Evolutionary conservation across 2,113 vertebrate genomes (phyloP).

Genomic region (Eonycteris spelaea): DNA sequence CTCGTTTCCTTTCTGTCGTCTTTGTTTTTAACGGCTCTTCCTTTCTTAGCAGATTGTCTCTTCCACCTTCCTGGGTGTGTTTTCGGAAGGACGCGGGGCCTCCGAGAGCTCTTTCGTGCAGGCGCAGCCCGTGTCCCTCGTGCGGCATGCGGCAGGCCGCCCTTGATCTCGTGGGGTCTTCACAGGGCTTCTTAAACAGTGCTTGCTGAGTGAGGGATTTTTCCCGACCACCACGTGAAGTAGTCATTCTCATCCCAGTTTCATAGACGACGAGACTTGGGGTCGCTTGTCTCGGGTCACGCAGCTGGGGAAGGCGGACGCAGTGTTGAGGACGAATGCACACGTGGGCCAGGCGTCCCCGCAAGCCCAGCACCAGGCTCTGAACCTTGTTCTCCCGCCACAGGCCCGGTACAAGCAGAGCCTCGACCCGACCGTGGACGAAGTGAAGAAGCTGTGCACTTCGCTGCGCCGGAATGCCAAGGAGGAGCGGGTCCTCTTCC

Average conservation of each 20-base stretch:
- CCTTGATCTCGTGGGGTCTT: neutral
- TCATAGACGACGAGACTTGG: neutral
- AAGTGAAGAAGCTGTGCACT: constrained; percentile 98
- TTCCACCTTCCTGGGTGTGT: neutral
- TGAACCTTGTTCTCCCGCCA: neutral
- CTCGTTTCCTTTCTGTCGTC: fast-evolving
- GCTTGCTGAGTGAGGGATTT: neutral
- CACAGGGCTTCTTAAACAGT: neutral
- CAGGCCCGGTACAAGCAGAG: constrained; percentile 99
- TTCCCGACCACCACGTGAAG: neutral
- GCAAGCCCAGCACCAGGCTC: neutral
- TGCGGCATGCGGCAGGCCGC: too few relatives aligned
- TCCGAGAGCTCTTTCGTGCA: neutral
- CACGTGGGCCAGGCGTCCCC: fast-evolving
- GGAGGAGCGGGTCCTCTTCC: constrained; percentile 97
- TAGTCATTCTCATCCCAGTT: fast-evolving
- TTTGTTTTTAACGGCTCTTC: neutral
- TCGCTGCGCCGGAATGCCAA: constrained; percentile 96
- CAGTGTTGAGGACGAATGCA: fast-evolving
- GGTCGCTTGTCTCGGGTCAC: too few relatives aligned
- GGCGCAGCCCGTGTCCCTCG: fast-evolving
- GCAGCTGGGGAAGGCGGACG: neutral
- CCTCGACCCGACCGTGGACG: constrained; percentile 97
- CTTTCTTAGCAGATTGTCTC: neutral
- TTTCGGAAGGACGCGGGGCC: neutral